phyloP scores from a whole-genome alignment of 2,797 vertebrate genomes.

The Heterohyrax brucei region DNA sequence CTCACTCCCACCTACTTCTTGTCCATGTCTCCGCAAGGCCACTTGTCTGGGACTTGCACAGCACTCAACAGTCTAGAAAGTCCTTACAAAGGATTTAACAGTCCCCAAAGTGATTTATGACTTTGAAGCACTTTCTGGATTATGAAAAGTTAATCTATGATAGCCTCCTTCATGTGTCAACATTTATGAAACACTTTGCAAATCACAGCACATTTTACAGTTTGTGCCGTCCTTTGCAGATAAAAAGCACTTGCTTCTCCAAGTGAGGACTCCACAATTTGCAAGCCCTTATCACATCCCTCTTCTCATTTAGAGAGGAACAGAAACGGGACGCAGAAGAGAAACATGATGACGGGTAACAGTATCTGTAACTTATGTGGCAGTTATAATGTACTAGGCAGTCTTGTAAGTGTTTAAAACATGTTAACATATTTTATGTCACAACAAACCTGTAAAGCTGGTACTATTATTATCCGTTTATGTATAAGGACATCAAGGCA shows the following conservation, averaged over 20 bases:
- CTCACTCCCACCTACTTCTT: neutral
- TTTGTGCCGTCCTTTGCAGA: neutral
- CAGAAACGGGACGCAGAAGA: neutral
- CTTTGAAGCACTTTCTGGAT: slow-evolving; percentile 75
- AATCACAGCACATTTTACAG: slow-evolving; percentile 17
- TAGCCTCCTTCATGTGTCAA: slow-evolving; percentile 12
- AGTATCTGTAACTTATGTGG: neutral
- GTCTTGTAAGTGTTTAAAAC: neutral
- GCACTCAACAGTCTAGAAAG: slow-evolving; percentile 48
- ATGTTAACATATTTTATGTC: neutral
- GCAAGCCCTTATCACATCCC: neutral
- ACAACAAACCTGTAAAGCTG: neutral
- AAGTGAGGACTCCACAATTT: slow-evolving; percentile 10
- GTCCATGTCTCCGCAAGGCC: slow-evolving; percentile 28
- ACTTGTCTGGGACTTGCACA: slow-evolving; percentile 33
- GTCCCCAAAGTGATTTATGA: slow-evolving; percentile 68
- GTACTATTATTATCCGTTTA: neutral
- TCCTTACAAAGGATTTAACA: slow-evolving; percentile 47
- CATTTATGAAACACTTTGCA: slow-evolving; percentile 64
- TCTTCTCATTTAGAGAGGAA: neutral
- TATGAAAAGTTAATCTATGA: slow-evolving; percentile 66
- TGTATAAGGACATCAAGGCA: neutral
- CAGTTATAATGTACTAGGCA: neutral
- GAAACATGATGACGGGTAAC: neutral
- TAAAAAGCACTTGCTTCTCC: neutral